Evolutionary conservation across 2,113 vertebrate genomes (phyloP), one percentile per base, ranked within the genome.

Genomic region (Pelvicachromis taeniatus): DNA sequence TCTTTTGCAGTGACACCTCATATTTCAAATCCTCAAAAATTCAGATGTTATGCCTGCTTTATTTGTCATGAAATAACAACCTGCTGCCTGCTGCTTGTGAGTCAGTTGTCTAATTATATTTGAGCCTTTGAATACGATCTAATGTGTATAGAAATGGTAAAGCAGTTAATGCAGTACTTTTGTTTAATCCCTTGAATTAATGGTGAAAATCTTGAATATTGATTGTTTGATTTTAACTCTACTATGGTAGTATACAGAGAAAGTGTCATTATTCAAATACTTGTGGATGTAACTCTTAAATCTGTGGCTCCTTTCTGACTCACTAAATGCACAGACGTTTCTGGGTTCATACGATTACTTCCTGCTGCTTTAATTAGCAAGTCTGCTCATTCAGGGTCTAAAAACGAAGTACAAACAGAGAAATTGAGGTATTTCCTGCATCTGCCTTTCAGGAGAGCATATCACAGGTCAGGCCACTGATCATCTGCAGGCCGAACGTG

Each of bases 401-500:
- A 73, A 50, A 73, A 31, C 29, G 40, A 75, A 75, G 68, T 8
- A 50, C 26, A 75, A 75, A 50, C 4, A 19, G 68, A 31, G 42
- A 31, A 75, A 50, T n/a, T 75, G 16, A 50, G 16, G 2, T n/a
- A 26, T 31, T 29, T 81, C 55, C 77, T 16, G 7, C 1, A 3
- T 53, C 3, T 53, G 29, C 84, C 78, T 70, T 58, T 50, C 82
- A 96, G 96, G 96, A 96, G 89, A 96, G 96, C 35, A 86, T 96
- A 7, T 96, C 96, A 7, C 96, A 96, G 93, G 95, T 96, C 78
- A 88, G 96, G 42, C 96, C 96, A 0, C 91, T 96, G 85, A 91
- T 96, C 81, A 93, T 96, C 88, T 94, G 93, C 68, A 93, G 81
- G 78, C 93, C 93, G 1, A 92, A 87, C 6, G 81, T 40, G 0